Percentiles rank a stretch among this genome's conserved stretches.
These are phyloP conservation scores for Thalpophila matura DNA, from an alignment of 2,888 invertebrate species.

Conservation along the genomic window DNA sequence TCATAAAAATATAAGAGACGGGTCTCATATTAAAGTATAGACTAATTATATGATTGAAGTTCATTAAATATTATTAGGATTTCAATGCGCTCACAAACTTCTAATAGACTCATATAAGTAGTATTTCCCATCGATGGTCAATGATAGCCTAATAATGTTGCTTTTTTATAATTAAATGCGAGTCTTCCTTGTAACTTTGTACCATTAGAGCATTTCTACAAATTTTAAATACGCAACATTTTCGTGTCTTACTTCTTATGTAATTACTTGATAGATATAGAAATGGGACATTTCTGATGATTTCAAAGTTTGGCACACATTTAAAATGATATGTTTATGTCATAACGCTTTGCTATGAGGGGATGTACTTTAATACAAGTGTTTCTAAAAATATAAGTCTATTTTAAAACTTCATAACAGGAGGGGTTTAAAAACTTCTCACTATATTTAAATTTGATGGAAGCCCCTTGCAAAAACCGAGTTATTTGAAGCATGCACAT, in stretches of 20 bases:
- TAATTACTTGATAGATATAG: constrained; percentile 62
- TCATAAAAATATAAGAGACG: constrained; percentile 63
- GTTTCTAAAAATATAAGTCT: constrained; percentile 71
- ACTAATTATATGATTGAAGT: constrained; percentile 41
- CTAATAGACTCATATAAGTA: constrained; percentile 40
- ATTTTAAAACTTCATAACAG: constrained; percentile 32
- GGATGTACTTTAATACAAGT: constrained; percentile 61
- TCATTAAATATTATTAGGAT: constrained; percentile 37
- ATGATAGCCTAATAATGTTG: constrained; percentile 26
- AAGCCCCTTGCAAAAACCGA: constrained; percentile 62
- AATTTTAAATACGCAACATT: constrained; percentile 41
- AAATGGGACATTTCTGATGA: constrained; percentile 78
- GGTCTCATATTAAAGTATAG: constrained; percentile 54
- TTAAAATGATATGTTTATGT: constrained; percentile 78
- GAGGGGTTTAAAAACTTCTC: constrained; percentile 27
- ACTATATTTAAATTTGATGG: constrained; percentile 64
- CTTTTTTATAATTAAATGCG: constrained; percentile 49
- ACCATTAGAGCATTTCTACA: constrained; percentile 58
- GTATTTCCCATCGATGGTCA: constrained; percentile 33
- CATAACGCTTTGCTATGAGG: constrained; percentile 56
- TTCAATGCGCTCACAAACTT: constrained; percentile 38
- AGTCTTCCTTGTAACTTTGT: constrained; percentile 64
- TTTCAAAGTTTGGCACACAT: constrained; percentile 82
- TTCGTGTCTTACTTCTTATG: constrained; percentile 48
- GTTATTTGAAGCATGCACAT: constrained; percentile 49